These are phyloP conservation scores for Melolontha melolontha DNA, from an alignment of 2,888 invertebrate genomes.

Conservation along the genomic window DNA sequence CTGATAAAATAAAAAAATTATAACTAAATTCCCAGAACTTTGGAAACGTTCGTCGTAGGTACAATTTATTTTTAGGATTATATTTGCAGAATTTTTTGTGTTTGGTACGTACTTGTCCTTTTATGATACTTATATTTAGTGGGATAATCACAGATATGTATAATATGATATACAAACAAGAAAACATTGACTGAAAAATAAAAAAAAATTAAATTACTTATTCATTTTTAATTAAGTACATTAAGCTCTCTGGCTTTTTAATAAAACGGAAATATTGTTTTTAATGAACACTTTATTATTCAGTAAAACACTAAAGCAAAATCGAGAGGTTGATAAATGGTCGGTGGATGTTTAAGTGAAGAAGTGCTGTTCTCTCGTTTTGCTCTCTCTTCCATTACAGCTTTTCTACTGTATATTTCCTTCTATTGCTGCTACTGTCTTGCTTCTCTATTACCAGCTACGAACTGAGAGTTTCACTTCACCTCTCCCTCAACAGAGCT, in stretches of 20 bases:
- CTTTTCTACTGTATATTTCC: constrained; percentile 26
- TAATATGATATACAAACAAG: no score
- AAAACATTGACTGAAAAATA: no score
- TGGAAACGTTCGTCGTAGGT: no score
- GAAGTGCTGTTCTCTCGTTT: constrained; percentile 46
- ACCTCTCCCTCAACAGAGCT: neutral
- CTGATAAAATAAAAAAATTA: no score
- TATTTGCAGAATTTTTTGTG: no score
- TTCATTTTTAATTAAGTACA: constrained; percentile 28
- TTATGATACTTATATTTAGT: no score
- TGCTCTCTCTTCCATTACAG: constrained; percentile 21
- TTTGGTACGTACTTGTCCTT: no score
- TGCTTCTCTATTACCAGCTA: constrained; percentile 12
- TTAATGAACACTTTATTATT: constrained; percentile 41
- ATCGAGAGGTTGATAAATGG: constrained; percentile 43
- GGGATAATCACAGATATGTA: no score
- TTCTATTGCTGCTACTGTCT: constrained; percentile 24
- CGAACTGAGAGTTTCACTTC: constrained; percentile 14
- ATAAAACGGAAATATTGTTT: constrained; percentile 40
- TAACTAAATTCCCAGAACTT: no score
- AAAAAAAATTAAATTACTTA: no score
- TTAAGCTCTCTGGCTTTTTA: constrained; percentile 26
- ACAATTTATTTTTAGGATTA: no score
- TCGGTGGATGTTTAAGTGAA: constrained; percentile 55
- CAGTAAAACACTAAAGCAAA: constrained; percentile 39